Evolutionary conservation across 2,888 invertebrate genomes (phyloP), one percentile per base, ranked within the genome.

Genomic region (Microctonus brassicae): DNA sequence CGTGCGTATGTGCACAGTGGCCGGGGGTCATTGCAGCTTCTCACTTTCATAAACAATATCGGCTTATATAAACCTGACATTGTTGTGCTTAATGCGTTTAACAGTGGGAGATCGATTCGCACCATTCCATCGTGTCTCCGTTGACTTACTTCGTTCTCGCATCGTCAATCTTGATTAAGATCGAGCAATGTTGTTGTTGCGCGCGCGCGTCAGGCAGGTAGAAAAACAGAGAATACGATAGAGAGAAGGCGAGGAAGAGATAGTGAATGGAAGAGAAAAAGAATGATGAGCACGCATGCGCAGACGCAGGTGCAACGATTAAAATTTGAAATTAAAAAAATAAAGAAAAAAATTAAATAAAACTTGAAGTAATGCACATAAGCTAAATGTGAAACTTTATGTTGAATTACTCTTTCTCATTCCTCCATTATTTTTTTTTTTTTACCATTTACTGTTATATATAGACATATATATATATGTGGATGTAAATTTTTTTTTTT

Each of bases 221-320:
- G 24, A 26, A 39, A 62, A 39, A 42, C 13, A 24, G 29, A 39
- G 39, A 24, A 42, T 7, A n/a, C n/a, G 17, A 47, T 10, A 7
- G 58, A 29, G 9, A 1, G 13, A 7, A 13, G n/a, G 20, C 2
- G 58, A 17, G 20, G 33, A 13, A n/a, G 24, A 26, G 47, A 7
- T 20, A 29, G 34, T 7, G 39, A 62, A 24, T 13, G 62, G 7
- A 47, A 7, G 47, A 1, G 6, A n/a, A 33, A 29, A 2, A 29
- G 13, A 34, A n/a, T 33, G 63, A 47, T 47, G 29, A 20, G 47
- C 33, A 34, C 36, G 20, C 33, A 53, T 61, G 61, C 68, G 39
- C 62, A 55, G 42, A 64, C 11, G 70, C 70, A 70, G 70, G 70
- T 70, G 70, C 70, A 70, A 33, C 64, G 58, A 70, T 62, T 53